Evolutionary conservation across 2,888 invertebrate genomes (phyloP), one percentile per base, ranked within the genome.

Genomic region (Sinohyriopsis cumingii): DNA sequence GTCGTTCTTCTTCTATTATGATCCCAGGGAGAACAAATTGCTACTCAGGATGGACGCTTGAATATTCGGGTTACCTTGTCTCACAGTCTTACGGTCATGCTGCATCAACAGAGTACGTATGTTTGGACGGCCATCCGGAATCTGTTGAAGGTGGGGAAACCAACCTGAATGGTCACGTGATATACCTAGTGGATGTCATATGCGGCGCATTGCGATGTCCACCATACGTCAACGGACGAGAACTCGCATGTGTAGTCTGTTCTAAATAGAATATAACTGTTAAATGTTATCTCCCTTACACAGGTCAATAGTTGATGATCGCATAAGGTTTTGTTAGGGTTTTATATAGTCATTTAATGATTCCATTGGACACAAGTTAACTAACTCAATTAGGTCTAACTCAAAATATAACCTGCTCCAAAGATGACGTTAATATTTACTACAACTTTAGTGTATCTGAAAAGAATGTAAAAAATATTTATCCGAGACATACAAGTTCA

Each of bases 211-310:
- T 69, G 54, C 25, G 45, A 20, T 69, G 69, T 55, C 64, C 64
- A 7, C 69, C 69, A 20, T 69, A 65, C 56, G 9, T 20, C 5
- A 22, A 60, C 15, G 69, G 65, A 2, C 12, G 56, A 15, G 69
- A 69, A n/a, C 33, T 65, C 3, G 65, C 65, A 1, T 69, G 69
- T 69, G 69, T 63, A 57, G 68, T 68, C 9, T 68, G 68, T 55
- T 45, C 68, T 12, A 67, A 61, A 56, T 67, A 61, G 56, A 7
- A 54, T 20, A 55, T 25, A 25, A 25, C 25, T 4, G 4, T 25
- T 25, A 25, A 25, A 25, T 4, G 25, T 25, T 25, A 25, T 25
- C 25, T 25, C 25, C 1, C 25, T 25, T 25, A 25, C 25, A 25
- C 25, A 25, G 25, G 25, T 25, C 25, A 25, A 1, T 25, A 25